Conservation (phyloP, 2,797 vertebrate species). For the Pteronotus mesoamericanus region DNA sequence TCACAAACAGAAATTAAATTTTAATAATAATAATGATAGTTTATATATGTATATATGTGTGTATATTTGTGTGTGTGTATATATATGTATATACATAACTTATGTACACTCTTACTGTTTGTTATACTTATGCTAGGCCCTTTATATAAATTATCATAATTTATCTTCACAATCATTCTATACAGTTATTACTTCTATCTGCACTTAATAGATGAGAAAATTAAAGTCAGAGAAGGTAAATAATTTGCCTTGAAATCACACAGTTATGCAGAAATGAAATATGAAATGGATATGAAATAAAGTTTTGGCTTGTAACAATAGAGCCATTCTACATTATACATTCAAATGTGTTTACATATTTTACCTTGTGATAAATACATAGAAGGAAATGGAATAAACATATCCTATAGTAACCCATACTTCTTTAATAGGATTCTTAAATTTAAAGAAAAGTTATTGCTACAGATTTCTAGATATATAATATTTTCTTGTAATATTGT, state of each 20-base stretch:
- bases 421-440: neutral
- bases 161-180: neutral
- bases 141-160: neutral
- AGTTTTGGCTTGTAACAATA: neutral
- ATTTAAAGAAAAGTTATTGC: neutral
- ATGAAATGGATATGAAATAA: neutral
- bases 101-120: neutral
- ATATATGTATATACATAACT: neutral
- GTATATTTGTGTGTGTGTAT: neutral
- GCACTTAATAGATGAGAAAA: neutral
- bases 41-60: neutral
- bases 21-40: neutral
- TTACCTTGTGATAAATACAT: neutral
- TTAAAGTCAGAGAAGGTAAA: neutral
- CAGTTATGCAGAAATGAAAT: neutral
- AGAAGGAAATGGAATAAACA: neutral
- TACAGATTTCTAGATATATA: neutral
- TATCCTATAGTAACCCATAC: fast-evolving
- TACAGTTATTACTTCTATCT: neutral
- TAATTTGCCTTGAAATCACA: neutral
- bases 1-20: neutral
- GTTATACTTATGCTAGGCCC: neutral
- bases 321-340: neutral
- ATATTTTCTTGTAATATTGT: neutral
- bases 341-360: neutral